Evolutionary conservation across 2,797 vertebrate species (phyloP), one percentile per base, ranked within the genome.

Genomic region (Salarias fasciatus): DNA sequence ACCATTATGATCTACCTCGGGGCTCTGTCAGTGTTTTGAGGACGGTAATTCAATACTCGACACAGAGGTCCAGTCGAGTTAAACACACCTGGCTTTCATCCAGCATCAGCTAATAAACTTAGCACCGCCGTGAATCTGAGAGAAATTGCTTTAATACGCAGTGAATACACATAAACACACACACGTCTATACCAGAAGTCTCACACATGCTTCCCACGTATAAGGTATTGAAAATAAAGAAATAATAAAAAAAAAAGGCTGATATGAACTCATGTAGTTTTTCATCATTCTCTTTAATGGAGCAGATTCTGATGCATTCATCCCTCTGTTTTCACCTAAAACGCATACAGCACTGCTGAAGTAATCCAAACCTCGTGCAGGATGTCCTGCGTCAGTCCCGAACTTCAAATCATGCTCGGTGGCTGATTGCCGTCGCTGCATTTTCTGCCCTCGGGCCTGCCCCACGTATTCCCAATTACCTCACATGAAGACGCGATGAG

Each of bases 221-320:
- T 43, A 10, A 29, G 36, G 75, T 67, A 72, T 73, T 71, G 79
- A 74, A 86, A 86, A 79, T 54, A 78, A 59, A 83, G 65, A 3
- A 59, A 83, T 65, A 3, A 71, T 82, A 42, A 89, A 80, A 81
- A 48, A 64, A 57, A 70, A 82, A 40, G n/a, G 48, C 51, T 43
- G 55, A 63, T 64, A 64, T 82, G 33, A 2, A 37, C 53, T 69
- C 11, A 4, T 40, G 46, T 69, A 57, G n/a, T 59, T 43, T 15
- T 41, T 38, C 63, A 40, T 62, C 49, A 44, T 80, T 69, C 37
- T 60, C 13, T 14, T 43, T 79, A 63, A 30, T 2, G 2, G 15
- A 42, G 15, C 10, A 41, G 6, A 28, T 30, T 10, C 51, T 64
- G 64, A 48, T 36, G 48, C 58, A 49, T 50, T 46, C 40, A 52